phyloP scores from a whole-genome alignment of 2,888 invertebrate genomes.

The Ophioninae sp. region DNA sequence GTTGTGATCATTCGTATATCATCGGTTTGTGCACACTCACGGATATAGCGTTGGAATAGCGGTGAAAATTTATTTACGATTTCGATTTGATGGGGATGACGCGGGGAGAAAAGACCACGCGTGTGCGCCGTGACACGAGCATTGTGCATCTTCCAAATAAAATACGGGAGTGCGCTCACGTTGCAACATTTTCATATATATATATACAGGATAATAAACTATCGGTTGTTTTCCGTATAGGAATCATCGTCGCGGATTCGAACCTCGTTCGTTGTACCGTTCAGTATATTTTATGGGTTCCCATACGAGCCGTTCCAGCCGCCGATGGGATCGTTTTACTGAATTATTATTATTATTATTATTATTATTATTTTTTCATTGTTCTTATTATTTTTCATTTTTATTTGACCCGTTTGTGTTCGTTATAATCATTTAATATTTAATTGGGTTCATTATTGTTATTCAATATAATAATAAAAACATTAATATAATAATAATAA shows the following conservation, averaged over 20 bases:
- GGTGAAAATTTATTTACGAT: conserved; percentile 39
- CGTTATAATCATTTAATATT: too few relatives aligned
- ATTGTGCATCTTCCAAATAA: not conserved
- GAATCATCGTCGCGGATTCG: conserved; percentile 29
- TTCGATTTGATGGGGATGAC: conserved; percentile 19
- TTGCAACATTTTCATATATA: not conserved
- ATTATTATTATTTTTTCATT: too few relatives aligned
- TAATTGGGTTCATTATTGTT: too few relatives aligned
- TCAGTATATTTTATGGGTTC: not conserved
- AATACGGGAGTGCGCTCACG: too few relatives aligned
- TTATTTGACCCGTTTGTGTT: too few relatives aligned
- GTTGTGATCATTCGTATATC: not conserved
- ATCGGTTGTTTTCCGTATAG: conserved; percentile 44
- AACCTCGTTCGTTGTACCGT: conserved; percentile 5
- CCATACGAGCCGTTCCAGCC: too few relatives aligned
- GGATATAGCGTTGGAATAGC: not conserved
- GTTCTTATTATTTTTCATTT: too few relatives aligned
- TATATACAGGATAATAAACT: conserved; percentile 35
- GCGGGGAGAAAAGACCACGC: conserved; percentile 9
- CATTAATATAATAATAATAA: too few relatives aligned
- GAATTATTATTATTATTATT: too few relatives aligned
- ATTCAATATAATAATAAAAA: too few relatives aligned
- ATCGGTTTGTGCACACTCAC: too few relatives aligned
- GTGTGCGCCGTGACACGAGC: conserved; percentile 25
- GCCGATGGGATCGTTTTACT: too few relatives aligned